Conservation (phyloP, 2,888 invertebrate genomes). For the Vandiemenella viatica region DNA sequence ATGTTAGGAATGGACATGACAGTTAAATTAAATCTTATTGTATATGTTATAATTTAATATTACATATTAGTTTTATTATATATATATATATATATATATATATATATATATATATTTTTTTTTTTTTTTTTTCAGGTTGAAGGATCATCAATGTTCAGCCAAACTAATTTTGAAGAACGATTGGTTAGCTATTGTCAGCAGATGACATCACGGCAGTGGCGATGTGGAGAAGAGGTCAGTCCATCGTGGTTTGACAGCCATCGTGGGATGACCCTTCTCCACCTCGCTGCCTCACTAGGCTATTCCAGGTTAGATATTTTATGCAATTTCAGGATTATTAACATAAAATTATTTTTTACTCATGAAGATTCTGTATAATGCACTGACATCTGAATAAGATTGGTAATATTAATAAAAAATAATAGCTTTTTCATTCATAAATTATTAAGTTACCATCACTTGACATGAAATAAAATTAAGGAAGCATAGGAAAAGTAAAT, state of each 20-base stretch:
- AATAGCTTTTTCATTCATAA: too few relatives aligned
- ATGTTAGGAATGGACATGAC: too few relatives aligned
- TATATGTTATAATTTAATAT: too few relatives aligned
- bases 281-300: conserved; percentile 81
- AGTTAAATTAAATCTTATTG: too few relatives aligned
- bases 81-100: background rate
- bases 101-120: background rate
- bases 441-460: too few relatives aligned
- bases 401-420: too few relatives aligned
- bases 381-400: too few relatives aligned
- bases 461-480: too few relatives aligned
- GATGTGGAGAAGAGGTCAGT: conserved; percentile 36
- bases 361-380: too few relatives aligned
- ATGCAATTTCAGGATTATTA: too few relatives aligned
- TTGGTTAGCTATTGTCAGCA: conserved; percentile 72
- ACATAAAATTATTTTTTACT: too few relatives aligned
- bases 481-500: too few relatives aligned
- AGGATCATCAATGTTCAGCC: conserved; percentile 16
- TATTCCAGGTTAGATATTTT: conserved; percentile 49
- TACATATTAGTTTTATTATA: background rate
- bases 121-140: conserved; percentile 23
- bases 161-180: conserved; percentile 63
- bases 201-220: conserved; percentile 48
- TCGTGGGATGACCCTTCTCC: conserved; percentile 63
- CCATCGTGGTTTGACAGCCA: conserved; percentile 43